phyloP scores from a whole-genome alignment of 2,888 invertebrate species.

The Noctuana brunneofusca region DNA sequence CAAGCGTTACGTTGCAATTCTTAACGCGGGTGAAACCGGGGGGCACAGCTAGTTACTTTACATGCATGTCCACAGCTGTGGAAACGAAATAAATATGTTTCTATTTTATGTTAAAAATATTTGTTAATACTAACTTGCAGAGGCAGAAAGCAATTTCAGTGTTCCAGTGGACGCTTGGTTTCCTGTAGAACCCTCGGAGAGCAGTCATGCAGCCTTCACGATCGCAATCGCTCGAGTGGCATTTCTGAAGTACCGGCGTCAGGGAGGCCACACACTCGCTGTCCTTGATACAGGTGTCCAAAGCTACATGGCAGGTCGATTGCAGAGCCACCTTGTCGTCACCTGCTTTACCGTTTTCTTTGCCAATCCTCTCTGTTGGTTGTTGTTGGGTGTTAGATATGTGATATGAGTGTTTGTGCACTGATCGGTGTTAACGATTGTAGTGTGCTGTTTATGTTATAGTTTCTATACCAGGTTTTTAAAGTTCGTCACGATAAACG shows the following conservation, averaged over 20 bases:
- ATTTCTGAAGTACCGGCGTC: conserved; percentile 92
- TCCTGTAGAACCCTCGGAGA: conserved; percentile 92
- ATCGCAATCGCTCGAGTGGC: conserved; percentile 88
- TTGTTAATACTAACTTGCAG: conserved; percentile 89
- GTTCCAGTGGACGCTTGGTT: conserved; percentile 90
- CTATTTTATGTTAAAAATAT: no score
- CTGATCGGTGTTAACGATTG: not conserved
- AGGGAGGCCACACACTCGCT: conserved; percentile 89
- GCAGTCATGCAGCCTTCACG: conserved; percentile 94
- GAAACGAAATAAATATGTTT: no score
- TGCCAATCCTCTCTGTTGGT: conserved; percentile 80
- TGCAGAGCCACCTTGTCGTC: conserved; percentile 85
- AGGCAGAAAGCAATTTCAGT: conserved; percentile 95
- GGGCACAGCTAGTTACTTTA: no score
- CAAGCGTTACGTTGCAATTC: no score
- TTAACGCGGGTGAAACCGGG: no score
- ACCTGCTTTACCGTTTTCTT: conserved; percentile 81
- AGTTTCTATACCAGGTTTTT: not conserved
- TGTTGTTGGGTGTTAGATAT: conserved; percentile 39
- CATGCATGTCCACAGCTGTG: no score
- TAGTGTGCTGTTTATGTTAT: not conserved
- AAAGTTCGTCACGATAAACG: not conserved
- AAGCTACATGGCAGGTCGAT: conserved; percentile 94
- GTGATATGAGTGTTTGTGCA: conserved; percentile 9
- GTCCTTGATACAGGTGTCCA: conserved; percentile 92